These are phyloP conservation scores for Parazoanthus swiftii DNA, from an alignment of 92 coral and sea anemone species.

Conservation along the genomic window DNA sequence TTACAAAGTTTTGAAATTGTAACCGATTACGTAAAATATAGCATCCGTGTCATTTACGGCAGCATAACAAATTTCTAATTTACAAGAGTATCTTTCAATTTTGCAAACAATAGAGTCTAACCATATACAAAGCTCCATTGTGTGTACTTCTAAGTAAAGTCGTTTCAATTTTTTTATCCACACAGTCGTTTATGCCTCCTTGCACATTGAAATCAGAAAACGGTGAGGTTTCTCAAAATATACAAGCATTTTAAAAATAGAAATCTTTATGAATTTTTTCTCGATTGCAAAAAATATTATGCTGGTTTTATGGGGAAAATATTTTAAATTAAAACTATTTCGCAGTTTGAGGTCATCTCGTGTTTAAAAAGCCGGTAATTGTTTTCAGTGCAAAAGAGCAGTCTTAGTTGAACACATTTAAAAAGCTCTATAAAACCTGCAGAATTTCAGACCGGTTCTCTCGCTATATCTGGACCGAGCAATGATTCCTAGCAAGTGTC, in stretches of 20 bases:
- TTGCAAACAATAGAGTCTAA: conserved; percentile 3
- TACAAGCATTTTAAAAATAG: neutral
- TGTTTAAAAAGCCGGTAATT: neutral
- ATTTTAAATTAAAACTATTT: neutral
- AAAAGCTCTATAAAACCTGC: neutral
- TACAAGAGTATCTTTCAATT: neutral
- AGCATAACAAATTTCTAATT: neutral
- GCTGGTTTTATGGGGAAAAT: neutral
- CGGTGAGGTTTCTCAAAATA: neutral
- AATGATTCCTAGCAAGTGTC: neutral
- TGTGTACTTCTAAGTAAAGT: neutral
- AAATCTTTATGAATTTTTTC: neutral
- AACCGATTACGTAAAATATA: neutral
- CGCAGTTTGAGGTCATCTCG: neutral
- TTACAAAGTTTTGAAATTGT: neutral
- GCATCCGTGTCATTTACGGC: neutral
- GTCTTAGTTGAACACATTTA: neutral
- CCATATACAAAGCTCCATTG: neutral
- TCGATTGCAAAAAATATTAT: neutral
- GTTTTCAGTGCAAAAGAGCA: neutral
- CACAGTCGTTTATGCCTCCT: neutral
- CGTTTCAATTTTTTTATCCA: neutral
- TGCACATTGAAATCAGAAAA: neutral
- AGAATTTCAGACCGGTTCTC: neutral
- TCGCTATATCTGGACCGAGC: neutral